phyloP scores from a whole-genome alignment of 2,797 vertebrate genomes.

The Urosaurus nigricauda region DNA sequence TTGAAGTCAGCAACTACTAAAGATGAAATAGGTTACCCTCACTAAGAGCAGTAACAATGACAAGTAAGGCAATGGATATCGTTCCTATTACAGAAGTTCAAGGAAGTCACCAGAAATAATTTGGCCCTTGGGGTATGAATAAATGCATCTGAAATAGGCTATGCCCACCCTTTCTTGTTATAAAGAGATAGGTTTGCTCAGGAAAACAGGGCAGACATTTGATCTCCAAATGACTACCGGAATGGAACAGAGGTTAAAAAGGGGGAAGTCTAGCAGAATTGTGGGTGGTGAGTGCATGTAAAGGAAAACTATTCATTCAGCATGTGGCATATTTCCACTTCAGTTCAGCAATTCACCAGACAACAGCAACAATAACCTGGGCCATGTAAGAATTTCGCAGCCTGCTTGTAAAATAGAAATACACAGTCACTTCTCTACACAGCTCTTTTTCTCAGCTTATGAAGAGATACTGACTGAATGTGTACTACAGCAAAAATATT shows the following conservation, averaged over 20 bases:
- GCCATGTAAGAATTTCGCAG: neutral
- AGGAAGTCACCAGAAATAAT: conserved; percentile 2
- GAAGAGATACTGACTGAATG: neutral
- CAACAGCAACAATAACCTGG: neutral
- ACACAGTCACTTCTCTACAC: neutral
- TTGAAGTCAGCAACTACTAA: neutral
- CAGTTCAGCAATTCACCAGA: neutral
- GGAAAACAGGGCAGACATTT: neutral
- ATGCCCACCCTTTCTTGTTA: neutral
- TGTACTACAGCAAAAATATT: no score
- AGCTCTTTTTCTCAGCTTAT: neutral
- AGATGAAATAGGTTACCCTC: neutral
- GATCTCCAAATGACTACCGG: neutral
- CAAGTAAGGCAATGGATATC: neutral
- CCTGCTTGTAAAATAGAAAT: neutral
- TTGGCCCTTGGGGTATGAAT: neutral
- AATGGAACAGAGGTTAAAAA: neutral
- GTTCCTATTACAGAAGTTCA: neutral
- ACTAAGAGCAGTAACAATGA: neutral
- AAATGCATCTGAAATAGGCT: neutral
- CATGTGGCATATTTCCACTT: no score
- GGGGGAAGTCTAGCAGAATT: neutral
- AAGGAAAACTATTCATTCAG: neutral
- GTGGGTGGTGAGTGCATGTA: neutral
- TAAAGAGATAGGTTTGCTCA: neutral